Percentiles rank a stretch among this genome's conserved stretches.
Conservation (phyloP, 1,140 invertebrate species). For the Caerostris darwini region DNA sequence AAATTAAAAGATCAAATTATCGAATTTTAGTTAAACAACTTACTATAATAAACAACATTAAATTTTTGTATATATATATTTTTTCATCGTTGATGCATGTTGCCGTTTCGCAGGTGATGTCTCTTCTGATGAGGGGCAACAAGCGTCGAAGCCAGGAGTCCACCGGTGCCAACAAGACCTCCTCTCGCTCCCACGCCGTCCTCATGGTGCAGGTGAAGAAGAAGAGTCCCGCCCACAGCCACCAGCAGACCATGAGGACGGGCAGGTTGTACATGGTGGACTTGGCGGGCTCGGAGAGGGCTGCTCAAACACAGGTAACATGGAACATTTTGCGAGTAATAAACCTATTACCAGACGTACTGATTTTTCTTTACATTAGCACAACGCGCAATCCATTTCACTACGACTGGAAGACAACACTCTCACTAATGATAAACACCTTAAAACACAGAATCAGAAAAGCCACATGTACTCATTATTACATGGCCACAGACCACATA, state of each 20-base stretch:
- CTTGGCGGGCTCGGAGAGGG: slow-evolving; percentile 95
- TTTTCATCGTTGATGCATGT: no score
- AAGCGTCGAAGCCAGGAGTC: slow-evolving; percentile 96
- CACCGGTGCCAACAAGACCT: slow-evolving; percentile 98
- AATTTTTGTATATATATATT: neutral
- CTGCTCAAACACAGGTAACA: slow-evolving; percentile 90
- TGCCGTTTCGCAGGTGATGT: slow-evolving; percentile 86
- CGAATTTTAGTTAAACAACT: no score
- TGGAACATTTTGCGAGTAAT: neutral
- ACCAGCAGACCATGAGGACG: slow-evolving; percentile 55
- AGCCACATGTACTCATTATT: no score
- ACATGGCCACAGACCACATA: no score
- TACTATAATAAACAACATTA: no score
- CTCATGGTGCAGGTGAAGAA: slow-evolving; percentile 86
- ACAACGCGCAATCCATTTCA: no score
- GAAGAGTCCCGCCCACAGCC: slow-evolving; percentile 84
- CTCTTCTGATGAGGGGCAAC: slow-evolving; percentile 93
- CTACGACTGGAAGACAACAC: no score
- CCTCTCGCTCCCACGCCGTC: slow-evolving; percentile 97
- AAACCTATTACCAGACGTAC: no score
- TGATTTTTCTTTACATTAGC: no score
- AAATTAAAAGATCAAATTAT: no score
- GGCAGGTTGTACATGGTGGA: slow-evolving; percentile 95
- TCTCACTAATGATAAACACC: no score
- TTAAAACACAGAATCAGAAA: no score